Evolutionary conservation across 2,797 vertebrate species (phyloP).

Genomic region (Neomorphus geoffroyi): DNA sequence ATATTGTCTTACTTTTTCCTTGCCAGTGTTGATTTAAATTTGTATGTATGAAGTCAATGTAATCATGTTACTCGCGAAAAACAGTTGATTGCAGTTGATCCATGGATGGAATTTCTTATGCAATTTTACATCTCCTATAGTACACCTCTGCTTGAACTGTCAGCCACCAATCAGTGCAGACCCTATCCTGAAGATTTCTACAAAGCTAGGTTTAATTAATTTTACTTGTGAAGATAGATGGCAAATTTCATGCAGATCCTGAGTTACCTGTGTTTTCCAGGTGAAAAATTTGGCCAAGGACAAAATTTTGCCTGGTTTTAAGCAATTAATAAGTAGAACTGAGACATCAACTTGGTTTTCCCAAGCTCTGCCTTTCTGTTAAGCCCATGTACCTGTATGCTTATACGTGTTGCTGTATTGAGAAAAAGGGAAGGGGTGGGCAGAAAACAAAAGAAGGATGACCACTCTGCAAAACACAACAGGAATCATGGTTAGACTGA

Average conservation of each 20-base stretch:
- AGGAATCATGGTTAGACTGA: neutral
- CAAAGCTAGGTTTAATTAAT: neutral
- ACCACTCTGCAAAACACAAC: neutral
- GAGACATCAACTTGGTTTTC: neutral
- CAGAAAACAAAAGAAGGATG: neutral
- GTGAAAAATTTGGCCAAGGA: neutral
- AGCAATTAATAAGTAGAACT: neutral
- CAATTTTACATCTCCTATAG: neutral
- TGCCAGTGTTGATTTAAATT: neutral
- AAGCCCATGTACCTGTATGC: neutral
- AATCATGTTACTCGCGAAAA: neutral
- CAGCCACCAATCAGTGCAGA: neutral
- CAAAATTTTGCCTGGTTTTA: neutral
- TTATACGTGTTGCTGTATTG: neutral
- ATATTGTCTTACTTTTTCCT: neutral
- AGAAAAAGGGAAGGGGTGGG: neutral
- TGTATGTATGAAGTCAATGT: neutral
- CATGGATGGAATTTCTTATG: neutral
- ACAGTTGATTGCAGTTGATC: neutral
- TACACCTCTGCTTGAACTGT: neutral
- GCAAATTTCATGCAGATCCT: neutral
- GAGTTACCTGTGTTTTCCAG: neutral
- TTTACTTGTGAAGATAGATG: neutral
- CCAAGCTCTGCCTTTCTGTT: neutral
- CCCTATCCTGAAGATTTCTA: neutral